A percentile compares a stretch with the other conserved stretches of the same genome.
Conservation (phyloP, 2,797 vertebrate species). For the Ctenopoma kingsleyae region DNA sequence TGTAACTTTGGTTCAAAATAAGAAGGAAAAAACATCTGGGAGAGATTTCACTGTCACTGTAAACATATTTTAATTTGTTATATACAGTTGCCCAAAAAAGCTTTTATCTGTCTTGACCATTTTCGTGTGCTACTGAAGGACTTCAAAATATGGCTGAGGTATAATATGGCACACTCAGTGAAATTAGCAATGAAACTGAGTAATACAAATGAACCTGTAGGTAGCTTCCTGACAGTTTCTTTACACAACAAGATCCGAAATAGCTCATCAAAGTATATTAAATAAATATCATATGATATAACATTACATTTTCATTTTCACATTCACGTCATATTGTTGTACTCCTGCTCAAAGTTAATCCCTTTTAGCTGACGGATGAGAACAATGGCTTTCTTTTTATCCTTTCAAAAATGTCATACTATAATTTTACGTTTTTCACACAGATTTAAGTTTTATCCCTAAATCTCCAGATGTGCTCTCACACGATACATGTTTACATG, state of each 20-base stretch:
- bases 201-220: constrained; percentile 18
- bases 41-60: constrained; percentile 56
- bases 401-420: not conserved
- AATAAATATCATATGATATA: not conserved
- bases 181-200: not conserved
- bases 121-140: constrained; percentile 49
- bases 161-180: not conserved
- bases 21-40: constrained; percentile 33
- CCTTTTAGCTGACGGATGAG: constrained; percentile 3
- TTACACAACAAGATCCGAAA: constrained; percentile 25
- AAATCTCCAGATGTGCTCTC: constrained; percentile 31
- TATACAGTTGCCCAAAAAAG: constrained; percentile 62
- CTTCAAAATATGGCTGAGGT: constrained; percentile 34
- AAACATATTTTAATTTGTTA: constrained; percentile 57
- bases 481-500: constrained; percentile 33
- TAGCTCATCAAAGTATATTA: not conserved
- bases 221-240: constrained; percentile 1
- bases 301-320: constrained; percentile 25
- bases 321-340: constrained; percentile 2
- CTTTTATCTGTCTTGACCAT: constrained; percentile 46
- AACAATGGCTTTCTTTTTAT: constrained; percentile 16
- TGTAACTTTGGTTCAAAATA: constrained; percentile 55
- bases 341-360: not conserved
- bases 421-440: constrained; percentile 28
- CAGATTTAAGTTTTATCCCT: constrained; percentile 27